Evolutionary conservation across 2,797 vertebrate species (phyloP).

Genomic region (Pteropus rufus): DNA sequence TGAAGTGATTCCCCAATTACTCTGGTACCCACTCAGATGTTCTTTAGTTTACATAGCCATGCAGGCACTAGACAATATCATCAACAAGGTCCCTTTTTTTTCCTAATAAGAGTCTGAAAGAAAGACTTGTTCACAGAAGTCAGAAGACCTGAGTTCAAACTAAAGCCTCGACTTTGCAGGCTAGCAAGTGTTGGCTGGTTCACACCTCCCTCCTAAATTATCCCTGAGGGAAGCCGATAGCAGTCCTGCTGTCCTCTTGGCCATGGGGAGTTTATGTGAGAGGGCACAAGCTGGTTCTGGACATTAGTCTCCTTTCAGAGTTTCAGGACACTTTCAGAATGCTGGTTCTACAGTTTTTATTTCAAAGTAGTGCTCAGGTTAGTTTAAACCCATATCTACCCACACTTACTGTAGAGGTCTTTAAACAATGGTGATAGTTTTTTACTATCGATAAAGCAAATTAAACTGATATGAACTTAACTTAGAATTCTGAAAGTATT

Average conservation of each 20-base stretch:
- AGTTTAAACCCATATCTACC: neutral
- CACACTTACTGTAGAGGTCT: no score
- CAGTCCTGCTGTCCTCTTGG: fast-evolving
- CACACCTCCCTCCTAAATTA: neutral
- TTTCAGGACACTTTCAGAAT: neutral
- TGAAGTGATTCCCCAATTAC: no score
- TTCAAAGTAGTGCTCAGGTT: neutral
- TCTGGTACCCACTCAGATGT: neutral
- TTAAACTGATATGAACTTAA: neutral
- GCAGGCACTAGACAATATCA: neutral
- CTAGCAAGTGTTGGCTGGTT: neutral
- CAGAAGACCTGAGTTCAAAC: neutral
- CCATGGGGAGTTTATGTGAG: fast-evolving
- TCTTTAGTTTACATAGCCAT: neutral
- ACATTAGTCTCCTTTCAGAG: neutral
- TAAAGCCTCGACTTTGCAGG: fast-evolving
- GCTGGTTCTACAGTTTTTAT: neutral
- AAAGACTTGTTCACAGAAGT: neutral
- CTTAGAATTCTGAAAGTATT: neutral
- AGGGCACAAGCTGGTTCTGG: neutral
- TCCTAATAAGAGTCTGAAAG: neutral
- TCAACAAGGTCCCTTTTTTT: neutral
- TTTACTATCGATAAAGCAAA: neutral
- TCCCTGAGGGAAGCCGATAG: neutral
- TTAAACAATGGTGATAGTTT: neutral